Percentiles rank a stretch among this genome's conserved stretches.
Evolutionary conservation across 1,140 invertebrate species (phyloP).

Genomic region (Riptortus pedestris): DNA sequence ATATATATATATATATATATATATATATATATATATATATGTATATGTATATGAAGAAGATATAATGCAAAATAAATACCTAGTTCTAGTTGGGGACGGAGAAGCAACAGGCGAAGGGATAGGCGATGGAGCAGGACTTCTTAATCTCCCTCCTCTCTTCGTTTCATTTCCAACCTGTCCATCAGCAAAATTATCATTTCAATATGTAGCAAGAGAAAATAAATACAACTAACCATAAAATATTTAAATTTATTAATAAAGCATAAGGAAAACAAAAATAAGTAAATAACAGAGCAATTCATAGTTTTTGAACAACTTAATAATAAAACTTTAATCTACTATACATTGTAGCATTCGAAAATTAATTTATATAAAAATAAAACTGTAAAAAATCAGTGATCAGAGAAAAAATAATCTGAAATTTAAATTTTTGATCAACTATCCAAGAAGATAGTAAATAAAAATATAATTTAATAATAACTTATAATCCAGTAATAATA

Average conservation of each 20-base stretch:
- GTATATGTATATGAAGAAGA: too few species aligned
- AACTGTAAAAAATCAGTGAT: too few species aligned
- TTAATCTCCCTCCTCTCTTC: conserved; percentile 40
- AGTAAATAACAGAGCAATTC: background rate
- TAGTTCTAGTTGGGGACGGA: conserved; percentile 40
- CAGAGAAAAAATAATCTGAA: too few species aligned
- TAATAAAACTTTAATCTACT: background rate
- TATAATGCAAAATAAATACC: conserved; percentile 21
- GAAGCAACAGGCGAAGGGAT: conserved; percentile 55
- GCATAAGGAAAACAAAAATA: background rate
- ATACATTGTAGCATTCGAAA: conserved; percentile 7
- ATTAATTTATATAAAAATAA: too few species aligned
- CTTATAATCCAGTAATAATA: too few species aligned
- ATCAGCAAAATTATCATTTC: background rate
- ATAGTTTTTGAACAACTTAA: background rate
- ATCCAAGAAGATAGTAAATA: too few species aligned
- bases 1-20: too few species aligned
- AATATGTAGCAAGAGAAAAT: background rate
- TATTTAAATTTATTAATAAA: background rate
- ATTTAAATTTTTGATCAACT: too few species aligned
- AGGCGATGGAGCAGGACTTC: conserved; percentile 56
- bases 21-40: too few species aligned
- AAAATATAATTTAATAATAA: too few species aligned
- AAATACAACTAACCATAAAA: background rate
- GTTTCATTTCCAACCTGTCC: conserved; percentile 26